Evolutionary conservation across 2,888 invertebrate species (phyloP), one percentile per base, ranked within the genome.

Genomic region (Chaitophorus viminalis): DNA sequence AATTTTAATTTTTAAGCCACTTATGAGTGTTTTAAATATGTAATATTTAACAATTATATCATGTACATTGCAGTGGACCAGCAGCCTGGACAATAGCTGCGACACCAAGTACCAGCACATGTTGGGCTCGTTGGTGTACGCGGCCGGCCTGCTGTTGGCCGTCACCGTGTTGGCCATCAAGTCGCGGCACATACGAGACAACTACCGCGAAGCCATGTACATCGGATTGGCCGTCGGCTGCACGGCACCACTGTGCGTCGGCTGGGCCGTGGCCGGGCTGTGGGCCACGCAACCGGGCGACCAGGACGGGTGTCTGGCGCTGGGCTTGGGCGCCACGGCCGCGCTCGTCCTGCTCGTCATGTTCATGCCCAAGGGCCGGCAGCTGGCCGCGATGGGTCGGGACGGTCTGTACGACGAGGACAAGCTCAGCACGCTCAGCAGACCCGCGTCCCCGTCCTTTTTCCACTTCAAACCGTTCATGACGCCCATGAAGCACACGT

Each of bases 331-430:
- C 78, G 94, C 95, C 87, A 97, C 96, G 29, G 95, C 97, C 89
- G 94, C 95, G 21, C 94, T 97, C 77, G 95, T 97, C 84, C 97
- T 98, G 92, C 94, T 97, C 90, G 95, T 97, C 88, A 98, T 98
- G 98, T 98, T 98, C 92, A 95, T 97, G 92, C 95, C 98, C 60
- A 98, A 96, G 92, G 97, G 98, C 54, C 93, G 98, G 72, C 97
- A 98, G 91, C 92, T 98, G 90, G 97, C 97, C 0, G 97, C 97
- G 79, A 94, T 98, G 93, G 98, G 98, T 78, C 95, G 97, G 90
- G 97, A 97, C 91, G 90, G 91, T 0, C 94, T 95, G 89, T 95
- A 95, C 92, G 94, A 95, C 90, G 95, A 95, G 90, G 96, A 95
- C 91, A 94, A 95, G 88, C 94, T 96, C 90, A 96, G 96, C 92